phyloP scores from a whole-genome alignment of 2,888 invertebrate genomes.

The Syrista parreyssii region DNA sequence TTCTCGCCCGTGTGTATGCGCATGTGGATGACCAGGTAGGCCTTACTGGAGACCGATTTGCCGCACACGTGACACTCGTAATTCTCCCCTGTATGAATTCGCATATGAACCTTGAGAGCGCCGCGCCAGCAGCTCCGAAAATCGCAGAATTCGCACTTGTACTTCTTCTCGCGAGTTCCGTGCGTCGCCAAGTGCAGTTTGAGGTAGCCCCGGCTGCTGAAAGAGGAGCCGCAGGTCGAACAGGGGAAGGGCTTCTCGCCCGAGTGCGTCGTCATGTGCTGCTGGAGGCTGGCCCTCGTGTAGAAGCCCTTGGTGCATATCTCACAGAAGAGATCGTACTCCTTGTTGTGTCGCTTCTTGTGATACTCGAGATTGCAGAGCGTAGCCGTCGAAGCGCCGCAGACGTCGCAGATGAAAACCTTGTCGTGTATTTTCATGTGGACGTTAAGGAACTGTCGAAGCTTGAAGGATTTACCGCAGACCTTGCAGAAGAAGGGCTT shows the following conservation, averaged over 20 bases:
- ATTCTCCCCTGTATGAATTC: constrained; percentile 52
- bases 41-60: constrained; percentile 68
- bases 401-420: constrained; percentile 27
- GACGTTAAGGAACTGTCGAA: constrained; percentile 66
- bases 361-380: constrained; percentile 48
- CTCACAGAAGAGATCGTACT: constrained; percentile 64
- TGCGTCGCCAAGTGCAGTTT: constrained; percentile 68
- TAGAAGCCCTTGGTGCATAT: constrained; percentile 66
- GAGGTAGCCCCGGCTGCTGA: constrained; percentile 66
- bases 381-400: constrained; percentile 11
- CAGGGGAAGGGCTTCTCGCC: constrained; percentile 61
- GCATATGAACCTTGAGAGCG: constrained; percentile 25
- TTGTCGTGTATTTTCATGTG: constrained; percentile 33
- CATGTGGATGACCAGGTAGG: constrained; percentile 70
- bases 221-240: constrained; percentile 61
- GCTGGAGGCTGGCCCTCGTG: constrained; percentile 60
- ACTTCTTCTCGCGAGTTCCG: constrained; percentile 13
- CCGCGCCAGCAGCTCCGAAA: constrained; percentile 16
- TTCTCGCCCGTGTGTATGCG: constrained; percentile 70
- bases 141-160: constrained; percentile 36
- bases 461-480: constrained; percentile 69
- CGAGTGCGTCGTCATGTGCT: constrained; percentile 58
- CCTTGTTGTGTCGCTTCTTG: constrained; percentile 67
- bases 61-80: constrained; percentile 70
- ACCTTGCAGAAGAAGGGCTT: constrained; percentile 69